Evolutionary conservation across 2,797 vertebrate species (phyloP), one percentile per base, ranked within the genome.

Genomic region (Periparus ater): DNA sequence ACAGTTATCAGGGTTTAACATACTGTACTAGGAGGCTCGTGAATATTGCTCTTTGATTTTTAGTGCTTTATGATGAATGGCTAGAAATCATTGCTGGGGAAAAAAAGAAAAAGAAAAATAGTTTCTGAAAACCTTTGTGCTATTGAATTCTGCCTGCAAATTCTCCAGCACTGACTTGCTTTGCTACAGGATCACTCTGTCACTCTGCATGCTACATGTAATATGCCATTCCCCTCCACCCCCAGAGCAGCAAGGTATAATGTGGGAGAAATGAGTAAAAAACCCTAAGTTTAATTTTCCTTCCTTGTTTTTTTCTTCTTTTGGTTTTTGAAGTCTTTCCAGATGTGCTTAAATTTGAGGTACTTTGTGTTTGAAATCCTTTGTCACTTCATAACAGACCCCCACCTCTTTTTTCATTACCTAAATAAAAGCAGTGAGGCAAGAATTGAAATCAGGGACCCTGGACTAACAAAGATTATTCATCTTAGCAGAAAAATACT

Each of bases 11-110:
- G 92, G 85, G 94, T 97, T 97, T 97, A 97, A 97, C 94, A 96
- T 87, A 96, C 94, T 97, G 95, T 97, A 96, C 96, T 93, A 97
- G 95, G 94, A 96, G 95, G 94, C 95, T 97, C 91, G 91, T 97
- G 96, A 97, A 97, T 97, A 96, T 97, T 97, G 96, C 96, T 96
- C 96, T 97, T 97, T 97, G 97, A 97, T 97, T 97, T 97, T 93
- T 81, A 89, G 89, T 79, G 65, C 90, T 96, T 96, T 94, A 93
- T 94, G 93, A 96, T 96, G 96, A 97, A 96, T 96, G 96, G 96
- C 72, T 96, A 91, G 79, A 88, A 92, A 95, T 89, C 88, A 18
- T 83, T 89, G 76, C 87, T 76, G 54, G 47, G 13, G 10, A 57
- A 45, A 67, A 58, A 63, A 45, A 40, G 0, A 6, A 4, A 15